phyloP scores from a whole-genome alignment of 2,113 vertebrate genomes.

The Typhlomys cinereus region DNA sequence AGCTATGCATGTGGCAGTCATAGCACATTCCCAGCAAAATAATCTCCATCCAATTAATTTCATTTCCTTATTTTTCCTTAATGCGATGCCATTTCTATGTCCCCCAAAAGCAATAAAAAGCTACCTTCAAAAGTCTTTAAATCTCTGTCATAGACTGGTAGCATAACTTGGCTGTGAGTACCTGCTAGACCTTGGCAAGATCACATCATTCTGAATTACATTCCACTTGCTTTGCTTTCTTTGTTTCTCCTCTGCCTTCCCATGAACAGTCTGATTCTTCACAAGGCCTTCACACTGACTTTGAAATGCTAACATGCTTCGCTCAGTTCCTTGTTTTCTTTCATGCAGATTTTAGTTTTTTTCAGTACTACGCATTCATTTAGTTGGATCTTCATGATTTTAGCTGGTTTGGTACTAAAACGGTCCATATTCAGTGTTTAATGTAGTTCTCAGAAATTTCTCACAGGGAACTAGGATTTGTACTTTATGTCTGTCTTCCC shows the following conservation, averaged over 20 bases:
- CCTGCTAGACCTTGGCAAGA: not conserved
- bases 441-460: not conserved
- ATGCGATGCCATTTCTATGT: not conserved
- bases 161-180: not conserved
- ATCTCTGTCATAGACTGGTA: not conserved
- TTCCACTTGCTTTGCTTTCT: not conserved
- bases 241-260: not conserved
- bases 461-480: not conserved
- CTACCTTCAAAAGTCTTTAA: not conserved
- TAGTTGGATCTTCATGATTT: not conserved
- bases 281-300: not conserved
- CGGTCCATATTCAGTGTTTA: not conserved
- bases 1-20: not conserved
- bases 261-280: not conserved
- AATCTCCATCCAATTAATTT: not conserved
- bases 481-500: not conserved
- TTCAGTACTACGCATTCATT: not conserved
- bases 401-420: not conserved
- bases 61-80: not conserved
- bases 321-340: not conserved
- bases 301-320: not conserved
- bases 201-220: not conserved
- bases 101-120: not conserved
- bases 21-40: not conserved
- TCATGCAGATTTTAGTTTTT: not conserved